Base-by-base conservation (phyloP, 2,797 vertebrate genomes). In the Vultur gryphus region DNA sequence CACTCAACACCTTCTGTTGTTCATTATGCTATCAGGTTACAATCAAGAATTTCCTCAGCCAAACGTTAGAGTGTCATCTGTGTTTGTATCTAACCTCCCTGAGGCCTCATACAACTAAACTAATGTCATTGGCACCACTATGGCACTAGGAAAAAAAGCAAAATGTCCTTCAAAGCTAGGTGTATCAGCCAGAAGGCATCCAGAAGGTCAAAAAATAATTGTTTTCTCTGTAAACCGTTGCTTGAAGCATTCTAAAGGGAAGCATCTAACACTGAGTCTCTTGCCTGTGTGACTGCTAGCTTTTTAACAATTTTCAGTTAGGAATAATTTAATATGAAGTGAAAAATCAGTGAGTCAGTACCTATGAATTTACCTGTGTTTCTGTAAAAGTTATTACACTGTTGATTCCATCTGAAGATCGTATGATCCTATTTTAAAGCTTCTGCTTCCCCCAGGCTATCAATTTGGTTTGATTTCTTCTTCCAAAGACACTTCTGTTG, bases 1-100 rank as follows among this genome's bases (percentile, higher is more conserved):
- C 29, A 65, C 65, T 93, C 89, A 90, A 95, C 84, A 89, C 48
- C 75, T 92, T 94, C 84, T 89, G 89, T 64, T 92, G 88, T 93
- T 93, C 67, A 61, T 92, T 93, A 78, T 84, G 65, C 72, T 89
- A 33, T 80, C 67, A 75, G 71, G 71, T 93, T 94, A 83, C 81
- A 87, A 65, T 58, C 87, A 78, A 94, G 66, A 76, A 89, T 70
- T 76, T 92, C 93, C 92, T 89, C 84, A 87, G 92, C 59, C 81
- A 91, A 92, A 94, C 3, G 9, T 69, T 78, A 21, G 0, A 54
- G 58, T 76, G 89, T 95, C 85, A 72, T 72, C 79, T 91, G 43
- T 54, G 35, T 76, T 84, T 72, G 19, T 13, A 69, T 43, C 49
- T 35, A 86, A 66, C 8, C 14, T n/a, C 52, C 72, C 69, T 5